Evolutionary conservation across 2,888 invertebrate genomes (phyloP).

Genomic region (Metacarcinus magister): DNA sequence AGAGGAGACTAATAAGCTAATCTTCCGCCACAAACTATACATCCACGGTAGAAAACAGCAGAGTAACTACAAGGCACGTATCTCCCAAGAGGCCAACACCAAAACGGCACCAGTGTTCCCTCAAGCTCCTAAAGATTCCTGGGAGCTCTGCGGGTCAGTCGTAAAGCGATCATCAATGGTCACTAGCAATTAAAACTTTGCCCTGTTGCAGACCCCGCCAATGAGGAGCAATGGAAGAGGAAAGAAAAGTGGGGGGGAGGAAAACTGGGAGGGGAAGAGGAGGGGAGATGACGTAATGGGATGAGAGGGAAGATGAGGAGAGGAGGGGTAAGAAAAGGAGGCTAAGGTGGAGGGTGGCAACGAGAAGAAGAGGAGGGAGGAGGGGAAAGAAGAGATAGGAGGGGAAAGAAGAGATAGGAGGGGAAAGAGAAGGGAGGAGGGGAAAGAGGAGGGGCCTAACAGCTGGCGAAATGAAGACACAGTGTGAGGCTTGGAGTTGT

Average conservation of each 20-base stretch:
- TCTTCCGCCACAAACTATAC: background rate
- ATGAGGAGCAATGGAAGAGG: background rate
- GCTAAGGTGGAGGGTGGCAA: background rate
- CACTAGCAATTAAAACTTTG: background rate
- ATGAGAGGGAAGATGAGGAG: background rate
- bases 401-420: background rate
- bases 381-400: background rate
- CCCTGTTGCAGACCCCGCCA: background rate
- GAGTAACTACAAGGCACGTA: background rate
- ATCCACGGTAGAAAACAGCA: background rate
- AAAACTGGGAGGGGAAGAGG: background rate
- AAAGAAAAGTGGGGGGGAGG: background rate
- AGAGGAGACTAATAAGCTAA: background rate
- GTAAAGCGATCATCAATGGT: background rate
- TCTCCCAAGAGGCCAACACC: background rate
- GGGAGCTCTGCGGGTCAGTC: background rate
- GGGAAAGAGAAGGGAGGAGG: background rate
- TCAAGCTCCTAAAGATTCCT: background rate
- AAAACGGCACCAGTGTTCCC: background rate
- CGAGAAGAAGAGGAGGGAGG: background rate
- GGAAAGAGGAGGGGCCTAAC: background rate
- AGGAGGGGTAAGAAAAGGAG: background rate
- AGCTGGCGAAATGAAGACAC: conserved; percentile 40
- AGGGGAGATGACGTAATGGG: background rate
- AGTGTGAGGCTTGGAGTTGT: background rate